These are phyloP conservation scores for Hydropotes inermis DNA, from an alignment of 2,113 vertebrate species.

Conservation along the genomic window DNA sequence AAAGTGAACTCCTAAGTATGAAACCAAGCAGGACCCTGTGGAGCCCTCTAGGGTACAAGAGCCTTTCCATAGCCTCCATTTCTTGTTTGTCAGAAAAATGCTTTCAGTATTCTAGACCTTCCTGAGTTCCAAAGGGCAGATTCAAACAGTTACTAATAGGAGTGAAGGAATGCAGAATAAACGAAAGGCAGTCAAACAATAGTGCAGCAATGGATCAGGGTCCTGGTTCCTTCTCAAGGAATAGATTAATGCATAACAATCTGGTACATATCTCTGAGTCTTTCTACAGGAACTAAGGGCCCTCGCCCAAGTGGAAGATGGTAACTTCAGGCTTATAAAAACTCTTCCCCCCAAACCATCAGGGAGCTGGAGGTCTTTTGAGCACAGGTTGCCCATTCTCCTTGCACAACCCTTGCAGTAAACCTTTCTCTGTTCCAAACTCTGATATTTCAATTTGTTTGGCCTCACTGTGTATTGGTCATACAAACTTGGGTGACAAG, in stretches of 20 bases:
- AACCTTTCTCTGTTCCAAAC: not conserved
- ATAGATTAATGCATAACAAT: not conserved
- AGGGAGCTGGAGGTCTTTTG: not conserved
- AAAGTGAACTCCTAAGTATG: not conserved
- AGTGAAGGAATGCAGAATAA: not conserved
- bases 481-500: not conserved
- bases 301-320: not conserved
- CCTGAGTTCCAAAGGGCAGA: not conserved
- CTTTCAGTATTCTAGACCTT: not conserved
- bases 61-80: not conserved
- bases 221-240: not conserved
- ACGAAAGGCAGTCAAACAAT: not conserved
- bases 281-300: not conserved
- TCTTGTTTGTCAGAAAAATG: not conserved
- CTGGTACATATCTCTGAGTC: not conserved
- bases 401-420: not conserved
- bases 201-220: not conserved
- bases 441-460: not conserved
- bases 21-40: not conserved
- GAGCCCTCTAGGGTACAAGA: not conserved
- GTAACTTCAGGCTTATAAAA: not conserved
- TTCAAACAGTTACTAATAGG: not conserved
- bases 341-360: not conserved
- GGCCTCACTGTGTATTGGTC: not conserved
- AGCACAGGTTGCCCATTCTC: not conserved